Evolutionary conservation across 2,113 vertebrate genomes (phyloP).

Genomic region (Hiodon alosoides): DNA sequence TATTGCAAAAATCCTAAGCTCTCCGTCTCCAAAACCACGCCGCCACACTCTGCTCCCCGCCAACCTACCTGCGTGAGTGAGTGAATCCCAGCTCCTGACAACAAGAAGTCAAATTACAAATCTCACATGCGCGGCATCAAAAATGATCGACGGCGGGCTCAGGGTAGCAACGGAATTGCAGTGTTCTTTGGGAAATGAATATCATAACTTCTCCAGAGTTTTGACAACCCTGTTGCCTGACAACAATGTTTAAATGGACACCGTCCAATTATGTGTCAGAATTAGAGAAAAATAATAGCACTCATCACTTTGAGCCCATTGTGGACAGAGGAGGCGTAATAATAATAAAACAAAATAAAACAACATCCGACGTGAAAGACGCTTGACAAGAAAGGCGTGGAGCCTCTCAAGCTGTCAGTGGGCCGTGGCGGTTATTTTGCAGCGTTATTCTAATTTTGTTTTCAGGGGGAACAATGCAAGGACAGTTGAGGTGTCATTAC

Average conservation of each 20-base stretch:
- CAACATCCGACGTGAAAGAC: slow-evolving; percentile 61
- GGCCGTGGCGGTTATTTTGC: slow-evolving; percentile 76
- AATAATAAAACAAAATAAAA: slow-evolving; percentile 51
- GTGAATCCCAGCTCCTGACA: neutral
- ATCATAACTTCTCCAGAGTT: slow-evolving; percentile 29
- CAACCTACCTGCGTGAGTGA: neutral
- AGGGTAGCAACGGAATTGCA: neutral
- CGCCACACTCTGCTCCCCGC: neutral
- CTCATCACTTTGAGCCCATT: slow-evolving; percentile 20
- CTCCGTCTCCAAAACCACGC: neutral
- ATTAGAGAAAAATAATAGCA: slow-evolving; percentile 28
- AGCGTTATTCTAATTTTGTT: slow-evolving; percentile 70
- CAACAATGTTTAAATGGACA: slow-evolving; percentile 29
- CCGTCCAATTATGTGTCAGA: slow-evolving; percentile 26
- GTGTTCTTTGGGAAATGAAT: slow-evolving; percentile 17
- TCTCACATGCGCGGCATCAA: neutral
- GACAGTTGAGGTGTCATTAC: slow-evolving; percentile 75
- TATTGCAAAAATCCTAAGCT: too few species aligned
- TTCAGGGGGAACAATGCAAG: slow-evolving; percentile 66
- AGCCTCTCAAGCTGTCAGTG: slow-evolving; percentile 73
- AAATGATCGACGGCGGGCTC: neutral
- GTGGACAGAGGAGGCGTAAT: slow-evolving; percentile 38
- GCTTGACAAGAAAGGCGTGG: slow-evolving; percentile 71
- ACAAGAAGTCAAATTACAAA: slow-evolving; percentile 7
- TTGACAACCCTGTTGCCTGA: slow-evolving; percentile 27